Conservation (phyloP, 2,797 vertebrate genomes). For the Lophius americanus region DNA sequence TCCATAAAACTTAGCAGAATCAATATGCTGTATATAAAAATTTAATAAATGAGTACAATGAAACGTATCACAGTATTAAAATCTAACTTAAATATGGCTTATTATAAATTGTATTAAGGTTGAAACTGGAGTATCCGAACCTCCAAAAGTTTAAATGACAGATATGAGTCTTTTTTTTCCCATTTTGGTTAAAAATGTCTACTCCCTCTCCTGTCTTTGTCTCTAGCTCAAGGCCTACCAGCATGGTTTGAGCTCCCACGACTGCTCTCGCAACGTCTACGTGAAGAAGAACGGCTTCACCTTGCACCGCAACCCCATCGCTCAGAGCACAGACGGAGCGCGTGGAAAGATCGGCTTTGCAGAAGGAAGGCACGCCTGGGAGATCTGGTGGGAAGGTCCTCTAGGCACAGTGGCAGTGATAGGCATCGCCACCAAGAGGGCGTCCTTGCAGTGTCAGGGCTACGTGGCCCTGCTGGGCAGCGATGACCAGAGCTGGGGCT, state of each 20-base stretch:
- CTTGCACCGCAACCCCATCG: conserved; percentile 97
- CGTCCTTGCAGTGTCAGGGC: conserved; percentile 98
- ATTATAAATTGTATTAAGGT: too few species aligned
- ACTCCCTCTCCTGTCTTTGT: not conserved
- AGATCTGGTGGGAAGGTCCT: conserved; percentile 99
- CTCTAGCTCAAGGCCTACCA: conserved; percentile 92
- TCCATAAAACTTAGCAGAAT: too few species aligned
- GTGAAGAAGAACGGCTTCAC: conserved; percentile 99
- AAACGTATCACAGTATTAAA: not conserved
- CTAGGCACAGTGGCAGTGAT: conserved; percentile 98
- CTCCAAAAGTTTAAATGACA: not conserved
- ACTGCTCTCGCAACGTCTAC: conserved; percentile 99
- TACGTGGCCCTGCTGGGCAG: conserved; percentile 97
- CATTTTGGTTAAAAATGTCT: not conserved
- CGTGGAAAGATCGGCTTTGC: conserved; percentile 97
- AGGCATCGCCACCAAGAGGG: conserved; percentile 95
- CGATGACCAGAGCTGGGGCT: conserved; percentile 99
- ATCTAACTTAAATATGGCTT: too few species aligned
- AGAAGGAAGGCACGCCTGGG: conserved; percentile 98
- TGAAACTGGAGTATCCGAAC: not conserved
- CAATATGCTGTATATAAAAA: too few species aligned
- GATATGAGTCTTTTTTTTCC: too few species aligned
- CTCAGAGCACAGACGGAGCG: conserved; percentile 97
- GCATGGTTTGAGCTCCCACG: conserved; percentile 95
- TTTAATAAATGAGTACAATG: not conserved